phyloP scores from a whole-genome alignment of 2,113 vertebrate species.

The Aphyosemion australe region DNA sequence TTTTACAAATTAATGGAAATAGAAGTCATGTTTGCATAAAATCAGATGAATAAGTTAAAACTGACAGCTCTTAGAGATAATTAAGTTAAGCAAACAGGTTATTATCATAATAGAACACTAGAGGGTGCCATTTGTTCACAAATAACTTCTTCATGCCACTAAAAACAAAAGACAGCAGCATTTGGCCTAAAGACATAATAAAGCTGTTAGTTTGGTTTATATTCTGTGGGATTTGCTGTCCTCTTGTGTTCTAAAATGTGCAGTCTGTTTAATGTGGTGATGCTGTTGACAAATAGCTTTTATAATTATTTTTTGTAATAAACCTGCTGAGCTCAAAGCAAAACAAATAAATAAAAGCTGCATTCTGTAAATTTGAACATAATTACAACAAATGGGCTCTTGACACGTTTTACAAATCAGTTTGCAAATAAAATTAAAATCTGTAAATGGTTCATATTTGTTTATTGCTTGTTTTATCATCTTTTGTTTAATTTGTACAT shows the following conservation, averaged over 20 bases:
- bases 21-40: too few species aligned
- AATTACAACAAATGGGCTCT: too few species aligned
- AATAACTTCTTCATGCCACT: background rate
- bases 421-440: too few species aligned
- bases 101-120: background rate
- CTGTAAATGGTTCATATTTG: background rate
- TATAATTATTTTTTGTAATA: too few species aligned
- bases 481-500: background rate
- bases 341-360: background rate
- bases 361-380: too few species aligned
- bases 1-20: too few species aligned
- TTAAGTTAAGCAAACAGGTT: too few species aligned
- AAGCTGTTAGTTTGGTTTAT: too few species aligned
- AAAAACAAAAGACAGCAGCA: background rate
- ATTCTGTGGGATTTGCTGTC: slow-evolving; percentile 15
- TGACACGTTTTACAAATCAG: too few species aligned
- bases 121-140: slow-evolving; percentile 14
- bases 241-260: slow-evolving; percentile 3
- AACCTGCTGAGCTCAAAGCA: background rate
- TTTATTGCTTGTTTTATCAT: background rate
- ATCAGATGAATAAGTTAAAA: background rate
- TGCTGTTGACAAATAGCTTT: too few species aligned
- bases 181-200: too few species aligned
- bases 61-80: background rate
- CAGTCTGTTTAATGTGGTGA: too few species aligned